Percentiles rank a stretch among this genome's conserved stretches.
These are phyloP conservation scores for Drosophila lacertosa DNA, from an alignment of 1,140 invertebrate genomes.

Conservation along the genomic window DNA sequence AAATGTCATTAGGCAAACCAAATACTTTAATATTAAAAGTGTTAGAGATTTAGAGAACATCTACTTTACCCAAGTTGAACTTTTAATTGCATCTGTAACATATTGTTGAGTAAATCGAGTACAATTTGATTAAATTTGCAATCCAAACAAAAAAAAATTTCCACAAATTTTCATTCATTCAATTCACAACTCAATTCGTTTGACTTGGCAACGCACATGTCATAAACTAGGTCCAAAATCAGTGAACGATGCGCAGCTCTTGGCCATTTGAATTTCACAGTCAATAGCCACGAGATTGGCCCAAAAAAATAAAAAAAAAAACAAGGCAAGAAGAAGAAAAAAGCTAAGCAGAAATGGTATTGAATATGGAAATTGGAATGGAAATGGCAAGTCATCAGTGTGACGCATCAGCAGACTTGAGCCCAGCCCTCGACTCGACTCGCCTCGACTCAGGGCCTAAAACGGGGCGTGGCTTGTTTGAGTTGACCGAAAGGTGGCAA, in stretches of 20 bases:
- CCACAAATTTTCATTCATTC: not conserved
- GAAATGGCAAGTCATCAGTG: slow-evolving; percentile 29
- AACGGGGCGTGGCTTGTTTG: slow-evolving; percentile 33
- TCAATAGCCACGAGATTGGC: not conserved
- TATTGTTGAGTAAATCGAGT: too few species aligned
- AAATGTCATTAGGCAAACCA: not conserved
- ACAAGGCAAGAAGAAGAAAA: too few species aligned
- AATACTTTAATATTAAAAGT: too few species aligned
- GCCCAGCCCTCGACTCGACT: too few species aligned
- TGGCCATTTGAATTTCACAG: slow-evolving; percentile 30
- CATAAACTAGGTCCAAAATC: slow-evolving; percentile 6
- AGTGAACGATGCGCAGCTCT: slow-evolving; percentile 10
- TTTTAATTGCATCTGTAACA: too few species aligned
- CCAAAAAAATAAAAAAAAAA: too few species aligned
- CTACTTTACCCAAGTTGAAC: too few species aligned
- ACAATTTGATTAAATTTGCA: too few species aligned
- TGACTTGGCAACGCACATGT: not conserved
- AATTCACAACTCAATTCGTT: not conserved
- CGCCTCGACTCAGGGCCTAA: not conserved
- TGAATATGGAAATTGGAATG: slow-evolving; percentile 12
- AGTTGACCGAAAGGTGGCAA: slow-evolving; percentile 46
- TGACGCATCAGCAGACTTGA: slow-evolving; percentile 30
- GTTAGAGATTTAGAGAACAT: too few species aligned
- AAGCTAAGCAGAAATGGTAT: not conserved
- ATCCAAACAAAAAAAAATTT: too few species aligned